Conservation (phyloP, 2,888 invertebrate genomes). For the Erynnis tages region DNA sequence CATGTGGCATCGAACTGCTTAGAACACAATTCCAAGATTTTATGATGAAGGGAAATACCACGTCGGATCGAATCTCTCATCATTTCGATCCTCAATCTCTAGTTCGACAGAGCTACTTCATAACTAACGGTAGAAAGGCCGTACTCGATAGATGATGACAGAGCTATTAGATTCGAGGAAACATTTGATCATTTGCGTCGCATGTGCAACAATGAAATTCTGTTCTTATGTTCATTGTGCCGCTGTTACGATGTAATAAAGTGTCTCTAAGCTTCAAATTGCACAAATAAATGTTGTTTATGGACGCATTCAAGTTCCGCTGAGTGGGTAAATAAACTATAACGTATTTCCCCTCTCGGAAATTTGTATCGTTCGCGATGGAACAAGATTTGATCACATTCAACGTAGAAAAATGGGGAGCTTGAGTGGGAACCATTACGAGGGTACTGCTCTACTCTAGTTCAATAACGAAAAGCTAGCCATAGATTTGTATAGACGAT, state of each 20-base stretch:
- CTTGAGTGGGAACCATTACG: neutral
- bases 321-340: slow-evolving; percentile 49
- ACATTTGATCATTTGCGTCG: neutral
- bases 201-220: neutral
- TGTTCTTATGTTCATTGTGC: neutral
- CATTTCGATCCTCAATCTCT: no score
- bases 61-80: no score
- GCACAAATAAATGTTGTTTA: slow-evolving; percentile 36
- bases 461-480: no score
- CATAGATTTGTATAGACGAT: no score
- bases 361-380: slow-evolving; percentile 45
- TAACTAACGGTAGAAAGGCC: no score
- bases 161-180: neutral
- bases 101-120: no score
- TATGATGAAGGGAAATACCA: no score
- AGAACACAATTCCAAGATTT: no score
- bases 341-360: slow-evolving; percentile 44
- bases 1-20: no score
- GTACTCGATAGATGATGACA: no score
- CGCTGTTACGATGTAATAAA: neutral
- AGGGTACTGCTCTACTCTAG: no score
- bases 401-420: slow-evolving; percentile 48
- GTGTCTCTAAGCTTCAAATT: neutral
- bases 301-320: slow-evolving; percentile 38
- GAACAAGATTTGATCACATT: slow-evolving; percentile 56